Conservation (phyloP, 1,140 invertebrate species). For the Chrysoperla carnea region DNA sequence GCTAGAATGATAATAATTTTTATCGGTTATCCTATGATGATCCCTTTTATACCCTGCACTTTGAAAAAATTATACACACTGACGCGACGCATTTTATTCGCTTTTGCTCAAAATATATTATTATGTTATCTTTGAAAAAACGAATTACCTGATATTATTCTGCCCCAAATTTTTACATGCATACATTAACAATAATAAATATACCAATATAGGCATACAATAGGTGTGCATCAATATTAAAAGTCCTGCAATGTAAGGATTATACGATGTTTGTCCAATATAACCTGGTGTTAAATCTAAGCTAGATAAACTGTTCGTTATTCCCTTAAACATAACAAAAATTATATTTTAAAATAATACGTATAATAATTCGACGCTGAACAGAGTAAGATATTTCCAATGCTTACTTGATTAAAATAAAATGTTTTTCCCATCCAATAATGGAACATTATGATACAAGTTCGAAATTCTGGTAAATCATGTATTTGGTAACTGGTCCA, state of each 20-base stretch:
- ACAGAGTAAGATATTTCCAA: neutral
- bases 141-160: too few species aligned
- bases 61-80: too few species aligned
- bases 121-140: too few species aligned
- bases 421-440: conserved; percentile 51
- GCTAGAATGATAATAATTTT: too few species aligned
- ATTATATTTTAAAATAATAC: neutral
- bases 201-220: neutral
- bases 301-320: conserved; percentile 83
- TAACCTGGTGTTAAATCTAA: conserved; percentile 36
- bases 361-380: neutral
- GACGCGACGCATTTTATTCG: too few species aligned
- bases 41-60: too few species aligned
- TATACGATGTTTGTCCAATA: neutral
- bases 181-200: neutral
- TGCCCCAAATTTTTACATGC: neutral
- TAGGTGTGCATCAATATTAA: neutral
- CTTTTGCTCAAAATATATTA: too few species aligned
- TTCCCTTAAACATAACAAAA: conserved; percentile 35
- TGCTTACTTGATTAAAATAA: conserved; percentile 57
- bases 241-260: neutral
- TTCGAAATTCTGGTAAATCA: conserved; percentile 17
- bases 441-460: conserved; percentile 30
- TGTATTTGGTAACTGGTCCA: conserved; percentile 30
- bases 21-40: too few species aligned